A percentile compares a stretch with the other conserved stretches of the same genome.
These are phyloP conservation scores for Gymnocheta viridis DNA, from an alignment of 2,888 invertebrate species.

Conservation along the genomic window DNA sequence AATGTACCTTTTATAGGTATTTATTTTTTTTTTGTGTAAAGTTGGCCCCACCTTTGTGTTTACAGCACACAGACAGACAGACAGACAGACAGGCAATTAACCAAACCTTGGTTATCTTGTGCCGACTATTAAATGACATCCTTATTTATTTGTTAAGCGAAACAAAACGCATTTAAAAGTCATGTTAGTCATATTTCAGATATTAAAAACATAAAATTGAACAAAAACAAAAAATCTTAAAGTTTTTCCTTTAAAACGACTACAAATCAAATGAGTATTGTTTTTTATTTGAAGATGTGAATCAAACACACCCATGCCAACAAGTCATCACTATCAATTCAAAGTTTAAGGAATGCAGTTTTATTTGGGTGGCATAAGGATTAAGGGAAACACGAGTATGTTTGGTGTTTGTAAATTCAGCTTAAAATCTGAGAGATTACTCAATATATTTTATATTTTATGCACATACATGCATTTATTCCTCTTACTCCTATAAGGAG, in stretches of 20 bases:
- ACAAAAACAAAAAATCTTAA: conserved; percentile 15
- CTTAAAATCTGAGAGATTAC: background rate
- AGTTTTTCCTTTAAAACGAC: conserved; percentile 24
- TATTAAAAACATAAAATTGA: conserved; percentile 51
- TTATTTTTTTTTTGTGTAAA: conserved; percentile 13
- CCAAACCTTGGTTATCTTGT: conserved; percentile 44
- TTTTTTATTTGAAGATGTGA: background rate
- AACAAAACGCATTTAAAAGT: conserved; percentile 18
- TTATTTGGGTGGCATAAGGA: background rate
- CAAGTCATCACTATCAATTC: background rate
- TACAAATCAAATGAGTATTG: conserved; percentile 33
- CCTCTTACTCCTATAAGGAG: too few species aligned
- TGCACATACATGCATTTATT: too few species aligned
- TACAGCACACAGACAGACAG: background rate
- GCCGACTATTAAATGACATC: conserved; percentile 50
- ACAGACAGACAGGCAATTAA: conserved; percentile 13
- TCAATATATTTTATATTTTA: too few species aligned
- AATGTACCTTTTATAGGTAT: background rate
- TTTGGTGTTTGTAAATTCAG: background rate
- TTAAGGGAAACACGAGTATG: background rate
- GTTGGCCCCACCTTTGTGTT: conserved; percentile 36
- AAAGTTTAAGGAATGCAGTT: conserved; percentile 14
- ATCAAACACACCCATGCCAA: conserved; percentile 41
- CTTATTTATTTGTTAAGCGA: conserved; percentile 43
- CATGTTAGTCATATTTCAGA: conserved; percentile 54